Evolutionary conservation across 1,140 invertebrate genomes (phyloP).

Genomic region (Papilio polyxenes): DNA sequence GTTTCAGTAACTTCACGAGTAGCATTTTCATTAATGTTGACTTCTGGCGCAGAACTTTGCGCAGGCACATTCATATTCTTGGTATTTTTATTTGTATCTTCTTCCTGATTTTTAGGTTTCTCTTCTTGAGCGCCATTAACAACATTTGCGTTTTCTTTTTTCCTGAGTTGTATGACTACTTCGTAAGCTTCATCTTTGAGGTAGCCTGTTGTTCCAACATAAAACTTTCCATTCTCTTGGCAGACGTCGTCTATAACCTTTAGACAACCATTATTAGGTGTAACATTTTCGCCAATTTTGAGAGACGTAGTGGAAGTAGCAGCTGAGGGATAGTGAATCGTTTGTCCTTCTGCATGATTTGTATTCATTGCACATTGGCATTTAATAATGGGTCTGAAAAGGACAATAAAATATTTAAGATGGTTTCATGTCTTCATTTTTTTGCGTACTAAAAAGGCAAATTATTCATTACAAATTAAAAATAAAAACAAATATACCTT

Average conservation of each 20-base stretch:
- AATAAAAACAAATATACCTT: conserved; percentile 17
- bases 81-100: conserved; percentile 22
- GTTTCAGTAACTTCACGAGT: background rate
- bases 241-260: conserved; percentile 59
- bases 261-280: conserved; percentile 53
- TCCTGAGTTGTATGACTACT: conserved; percentile 73
- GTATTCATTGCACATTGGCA: conserved; percentile 32
- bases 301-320: conserved; percentile 62
- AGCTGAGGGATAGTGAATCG: conserved; percentile 46
- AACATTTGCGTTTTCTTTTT: conserved; percentile 53
- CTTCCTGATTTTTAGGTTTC: conserved; percentile 34
- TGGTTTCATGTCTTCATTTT: background rate
- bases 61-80: background rate
- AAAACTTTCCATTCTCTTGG: conserved; percentile 66
- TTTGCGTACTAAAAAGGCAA: too few species aligned
- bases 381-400: conserved; percentile 42
- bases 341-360: conserved; percentile 1
- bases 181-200: conserved; percentile 72
- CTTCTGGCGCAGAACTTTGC: background rate
- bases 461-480: background rate
- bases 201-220: conserved; percentile 68
- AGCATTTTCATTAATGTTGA: conserved; percentile 16
- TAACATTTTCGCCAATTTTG: conserved; percentile 48
- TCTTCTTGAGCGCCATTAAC: conserved; percentile 40
- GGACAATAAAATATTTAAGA: background rate